Percentiles rank a stretch among this genome's conserved stretches.
Conservation (phyloP, 2,888 invertebrate species). For the Sicus ferrugineus region DNA sequence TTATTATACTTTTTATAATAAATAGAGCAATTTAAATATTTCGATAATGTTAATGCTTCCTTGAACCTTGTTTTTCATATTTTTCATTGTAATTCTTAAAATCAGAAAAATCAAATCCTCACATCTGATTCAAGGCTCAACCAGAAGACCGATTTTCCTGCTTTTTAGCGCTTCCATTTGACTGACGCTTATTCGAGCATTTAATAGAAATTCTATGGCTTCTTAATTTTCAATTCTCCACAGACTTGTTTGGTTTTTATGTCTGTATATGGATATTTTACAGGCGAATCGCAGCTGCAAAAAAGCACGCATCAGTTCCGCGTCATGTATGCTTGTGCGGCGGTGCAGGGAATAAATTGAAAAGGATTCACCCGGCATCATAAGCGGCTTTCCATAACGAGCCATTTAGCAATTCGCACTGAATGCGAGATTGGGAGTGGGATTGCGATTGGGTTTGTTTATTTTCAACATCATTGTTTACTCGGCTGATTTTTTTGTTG, state of each 20-base stretch:
- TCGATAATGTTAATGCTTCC: no score
- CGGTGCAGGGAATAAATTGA: slow-evolving; percentile 1
- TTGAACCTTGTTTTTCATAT: no score
- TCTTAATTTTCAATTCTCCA: background rate
- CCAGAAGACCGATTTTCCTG: no score
- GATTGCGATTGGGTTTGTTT: background rate
- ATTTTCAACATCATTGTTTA: background rate
- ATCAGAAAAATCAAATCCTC: no score
- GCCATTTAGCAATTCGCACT: background rate
- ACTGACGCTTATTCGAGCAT: background rate
- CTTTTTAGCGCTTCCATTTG: background rate
- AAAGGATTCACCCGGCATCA: background rate
- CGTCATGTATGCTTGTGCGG: background rate
- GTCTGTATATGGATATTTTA: no score
- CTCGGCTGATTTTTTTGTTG: background rate
- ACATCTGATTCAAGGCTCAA: no score
- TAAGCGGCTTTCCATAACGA: background rate
- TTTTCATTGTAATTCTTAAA: no score
- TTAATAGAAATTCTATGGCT: background rate
- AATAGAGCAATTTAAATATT: no score
- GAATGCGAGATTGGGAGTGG: no score
- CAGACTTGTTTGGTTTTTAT: no score
- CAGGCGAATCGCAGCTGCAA: background rate
- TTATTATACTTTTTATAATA: no score
- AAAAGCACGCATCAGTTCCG: background rate